Evolutionary conservation across 2,797 vertebrate genomes (phyloP), one percentile per base, ranked within the genome.

Genomic region (Rhynchotus rufescens): DNA sequence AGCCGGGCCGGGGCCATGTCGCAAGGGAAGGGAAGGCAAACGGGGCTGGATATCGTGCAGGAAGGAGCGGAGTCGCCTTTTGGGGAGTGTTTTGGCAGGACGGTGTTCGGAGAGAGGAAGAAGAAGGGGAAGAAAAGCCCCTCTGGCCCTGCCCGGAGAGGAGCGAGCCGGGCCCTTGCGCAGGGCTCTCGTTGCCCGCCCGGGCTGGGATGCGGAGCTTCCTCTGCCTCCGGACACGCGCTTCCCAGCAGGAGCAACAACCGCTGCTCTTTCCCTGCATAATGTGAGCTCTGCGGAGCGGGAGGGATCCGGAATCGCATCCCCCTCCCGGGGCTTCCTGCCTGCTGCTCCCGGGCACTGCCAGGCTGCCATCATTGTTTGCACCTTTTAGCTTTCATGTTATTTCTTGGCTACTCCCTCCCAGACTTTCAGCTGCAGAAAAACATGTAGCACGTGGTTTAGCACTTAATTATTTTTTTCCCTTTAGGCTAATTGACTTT

Each of bases 201-300:
- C 93, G 45, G 4, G 69, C 15, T 38, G 64, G 76, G 51, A 76
- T 81, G 71, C 78, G 94, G 85, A 69, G 84, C 92, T 94, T 96
- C 84, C 57, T 92, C 42, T 83, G 69, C 45, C 77, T 25, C 32
- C 40, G 93, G 61, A 77, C 84, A 69, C 80, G 95, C 84, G 88
- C 66, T 65, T 74, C 68, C 81, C 60, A 87, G 40, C 30, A 91
- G 65, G 40, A 91, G 84, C 82, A 88, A 91, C 62, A 93, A 93
- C 93, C 80, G 38, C 79, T 81, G 66, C 88, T 93, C 92, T 95
- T 77, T 54, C 4, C 8, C 62, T 83, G 42, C 47, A 74, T 94
- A 94, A 92, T 90, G 45, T 74, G 86, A 90, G 87, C 88, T 93
- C 80, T 94, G 61, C 82, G 94, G 89, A 92, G 59, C 89, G 92